A percentile compares a stretch with the other conserved stretches of the same genome.
These are phyloP conservation scores for Pachypsylla venusta DNA, from an alignment of 1,140 invertebrate genomes.

Conservation along the genomic window DNA sequence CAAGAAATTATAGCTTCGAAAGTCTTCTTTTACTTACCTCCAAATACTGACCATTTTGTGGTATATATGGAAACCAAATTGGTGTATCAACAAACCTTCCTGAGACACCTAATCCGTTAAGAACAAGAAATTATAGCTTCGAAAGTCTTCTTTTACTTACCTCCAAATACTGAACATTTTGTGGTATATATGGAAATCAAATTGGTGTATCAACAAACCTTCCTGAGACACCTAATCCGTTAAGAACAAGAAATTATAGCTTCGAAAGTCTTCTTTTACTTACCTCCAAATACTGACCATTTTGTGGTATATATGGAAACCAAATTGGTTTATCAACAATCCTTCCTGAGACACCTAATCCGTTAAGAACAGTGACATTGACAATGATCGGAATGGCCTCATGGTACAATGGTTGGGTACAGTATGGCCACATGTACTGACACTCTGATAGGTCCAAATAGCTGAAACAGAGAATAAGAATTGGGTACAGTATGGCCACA, in stretches of 20 bases:
- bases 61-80: too few relatives aligned
- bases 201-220: conserved; percentile 47
- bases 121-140: too few relatives aligned
- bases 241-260: conserved; percentile 40
- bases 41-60: too few relatives aligned
- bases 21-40: too few relatives aligned
- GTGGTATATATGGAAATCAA: conserved; percentile 75
- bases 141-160: conserved; percentile 22
- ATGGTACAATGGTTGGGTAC: conserved; percentile 84
- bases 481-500: too few relatives aligned
- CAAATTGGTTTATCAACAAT: conserved; percentile 55
- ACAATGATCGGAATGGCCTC: conserved; percentile 73
- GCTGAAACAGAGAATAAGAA: conserved; percentile 32
- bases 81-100: too few relatives aligned
- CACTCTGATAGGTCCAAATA: conserved; percentile 89
- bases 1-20: too few relatives aligned
- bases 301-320: conserved; percentile 70
- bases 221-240: conserved; percentile 77
- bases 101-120: too few relatives aligned
- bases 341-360: conserved; percentile 70
- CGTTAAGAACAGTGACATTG: conserved; percentile 82
- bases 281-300: conserved; percentile 43
- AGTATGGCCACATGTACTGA: conserved; percentile 97
- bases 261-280: not conserved
- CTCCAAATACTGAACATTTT: conserved; percentile 47